These are phyloP conservation scores for Mantis religiosa DNA, from an alignment of 2,888 invertebrate genomes.

Conservation along the genomic window DNA sequence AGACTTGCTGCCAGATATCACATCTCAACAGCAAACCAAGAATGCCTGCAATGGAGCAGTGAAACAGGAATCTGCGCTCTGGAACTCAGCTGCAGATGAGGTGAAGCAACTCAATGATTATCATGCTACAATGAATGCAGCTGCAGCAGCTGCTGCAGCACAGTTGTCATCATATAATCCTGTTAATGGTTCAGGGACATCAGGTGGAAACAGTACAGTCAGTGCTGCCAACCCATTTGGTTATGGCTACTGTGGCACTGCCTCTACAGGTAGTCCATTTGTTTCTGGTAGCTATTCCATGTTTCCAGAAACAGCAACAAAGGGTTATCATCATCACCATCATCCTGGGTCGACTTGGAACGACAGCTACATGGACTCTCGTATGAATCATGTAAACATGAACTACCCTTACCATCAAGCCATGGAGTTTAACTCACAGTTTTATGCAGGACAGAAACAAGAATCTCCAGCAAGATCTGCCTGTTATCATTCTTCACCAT, in stretches of 20 bases:
- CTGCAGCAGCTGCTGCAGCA: conserved; percentile 9
- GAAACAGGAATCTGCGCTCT: conserved; percentile 38
- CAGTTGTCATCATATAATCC: background rate
- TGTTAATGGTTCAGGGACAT: background rate
- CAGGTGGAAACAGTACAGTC: background rate
- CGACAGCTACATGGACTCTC: conserved; percentile 26
- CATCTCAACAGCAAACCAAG: background rate
- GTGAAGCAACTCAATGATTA: conserved; percentile 43
- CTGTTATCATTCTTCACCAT: conserved; percentile 30
- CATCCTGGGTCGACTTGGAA: conserved; percentile 19
- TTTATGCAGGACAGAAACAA: conserved; percentile 25
- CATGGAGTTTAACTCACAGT: conserved; percentile 25
- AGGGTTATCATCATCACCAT: background rate
- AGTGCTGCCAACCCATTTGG: conserved; percentile 48
- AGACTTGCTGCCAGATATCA: background rate
- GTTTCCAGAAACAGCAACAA: conserved; percentile 8
- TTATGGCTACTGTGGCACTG: conserved; percentile 24
- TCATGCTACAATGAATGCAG: conserved; percentile 35
- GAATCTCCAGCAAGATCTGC: conserved; percentile 25
- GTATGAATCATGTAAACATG: conserved; percentile 14
- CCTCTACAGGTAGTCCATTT: conserved; percentile 16
- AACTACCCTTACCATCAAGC: conserved; percentile 24
- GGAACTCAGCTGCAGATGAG: conserved; percentile 39
- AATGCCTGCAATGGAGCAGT: conserved; percentile 5
- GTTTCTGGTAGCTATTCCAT: conserved; percentile 20